Evolutionary conservation across 2,888 invertebrate species (phyloP).

Genomic region (Polyommatus iphigenia): DNA sequence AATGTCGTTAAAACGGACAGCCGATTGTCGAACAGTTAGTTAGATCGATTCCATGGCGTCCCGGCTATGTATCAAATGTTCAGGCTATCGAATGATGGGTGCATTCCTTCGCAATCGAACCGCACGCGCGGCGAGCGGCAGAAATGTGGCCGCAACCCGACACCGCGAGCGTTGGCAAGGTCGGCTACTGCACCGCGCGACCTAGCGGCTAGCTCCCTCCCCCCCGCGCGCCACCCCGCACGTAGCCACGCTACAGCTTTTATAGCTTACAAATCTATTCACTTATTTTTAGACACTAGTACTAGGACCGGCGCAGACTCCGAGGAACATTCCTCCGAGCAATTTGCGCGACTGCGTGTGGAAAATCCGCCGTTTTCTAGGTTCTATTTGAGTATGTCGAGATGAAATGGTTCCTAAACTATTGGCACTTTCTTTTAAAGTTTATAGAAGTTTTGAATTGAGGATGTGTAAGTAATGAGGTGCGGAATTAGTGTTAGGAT

Average conservation of each 20-base stretch:
- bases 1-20: constrained; percentile 37
- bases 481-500: not conserved
- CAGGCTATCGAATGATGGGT: constrained; percentile 68
- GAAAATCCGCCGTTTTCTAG: not conserved
- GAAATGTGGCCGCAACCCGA: constrained; percentile 72
- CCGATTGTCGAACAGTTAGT: constrained; percentile 48
- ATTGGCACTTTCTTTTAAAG: not conserved
- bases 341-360: not conserved
- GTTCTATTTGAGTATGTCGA: not conserved
- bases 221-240: constrained; percentile 32
- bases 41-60: constrained; percentile 59
- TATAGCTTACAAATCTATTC: constrained; percentile 26
- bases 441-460: not conserved
- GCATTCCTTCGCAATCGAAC: constrained; percentile 71
- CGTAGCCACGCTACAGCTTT: constrained; percentile 35
- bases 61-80: constrained; percentile 70
- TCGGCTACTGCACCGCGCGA: constrained; percentile 76
- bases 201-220: constrained; percentile 51
- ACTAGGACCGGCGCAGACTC: constrained; percentile 16
- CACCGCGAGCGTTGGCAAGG: constrained; percentile 67
- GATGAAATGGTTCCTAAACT: not conserved
- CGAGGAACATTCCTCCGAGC: constrained; percentile 3
- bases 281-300: not conserved
- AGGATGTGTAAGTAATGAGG: not conserved
- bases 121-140: constrained; percentile 72